phyloP scores from a whole-genome alignment of 2,888 invertebrate genomes.

The Carterocephalus palaemon region DNA sequence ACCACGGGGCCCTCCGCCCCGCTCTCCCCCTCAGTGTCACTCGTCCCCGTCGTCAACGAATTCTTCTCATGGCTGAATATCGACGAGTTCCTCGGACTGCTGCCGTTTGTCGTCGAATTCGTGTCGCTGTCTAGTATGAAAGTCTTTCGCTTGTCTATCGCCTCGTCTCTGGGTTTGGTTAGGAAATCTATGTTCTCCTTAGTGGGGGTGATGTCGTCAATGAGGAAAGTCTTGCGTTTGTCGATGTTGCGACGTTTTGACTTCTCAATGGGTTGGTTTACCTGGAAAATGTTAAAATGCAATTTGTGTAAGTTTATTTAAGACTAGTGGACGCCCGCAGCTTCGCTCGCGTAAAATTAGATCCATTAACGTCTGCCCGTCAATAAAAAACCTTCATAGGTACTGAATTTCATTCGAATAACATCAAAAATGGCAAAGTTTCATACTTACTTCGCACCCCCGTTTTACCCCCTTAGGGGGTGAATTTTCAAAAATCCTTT shows the following conservation, averaged over 20 bases:
- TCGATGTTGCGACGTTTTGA: conserved; percentile 49
- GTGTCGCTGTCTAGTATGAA: conserved; percentile 73
- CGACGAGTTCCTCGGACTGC: conserved; percentile 69
- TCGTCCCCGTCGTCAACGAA: conserved; percentile 56
- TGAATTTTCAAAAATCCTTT: too few species aligned
- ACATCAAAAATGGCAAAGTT: too few species aligned
- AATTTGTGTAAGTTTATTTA: too few species aligned
- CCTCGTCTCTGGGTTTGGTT: conserved; percentile 43
- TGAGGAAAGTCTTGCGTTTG: conserved; percentile 63
- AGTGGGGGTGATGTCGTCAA: conserved; percentile 64
- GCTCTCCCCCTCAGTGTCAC: conserved; percentile 69
- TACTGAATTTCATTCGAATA: too few species aligned
- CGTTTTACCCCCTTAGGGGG: too few species aligned
- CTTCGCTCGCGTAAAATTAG: too few species aligned
- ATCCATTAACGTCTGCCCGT: too few species aligned
- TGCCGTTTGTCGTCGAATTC: conserved; percentile 70
- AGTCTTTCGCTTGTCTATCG: conserved; percentile 64
- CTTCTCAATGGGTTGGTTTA: conserved; percentile 56
- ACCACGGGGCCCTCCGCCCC: conserved; percentile 67
- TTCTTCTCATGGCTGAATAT: conserved; percentile 67
- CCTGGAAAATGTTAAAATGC: conserved; percentile 51
- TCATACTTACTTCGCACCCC: too few species aligned
- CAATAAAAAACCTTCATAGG: too few species aligned
- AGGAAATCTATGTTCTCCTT: conserved; percentile 64
- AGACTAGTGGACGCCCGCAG: too few species aligned